These are phyloP conservation scores for Nephrotoma appendiculata DNA, from an alignment of 2,888 invertebrate genomes.

Conservation along the genomic window DNA sequence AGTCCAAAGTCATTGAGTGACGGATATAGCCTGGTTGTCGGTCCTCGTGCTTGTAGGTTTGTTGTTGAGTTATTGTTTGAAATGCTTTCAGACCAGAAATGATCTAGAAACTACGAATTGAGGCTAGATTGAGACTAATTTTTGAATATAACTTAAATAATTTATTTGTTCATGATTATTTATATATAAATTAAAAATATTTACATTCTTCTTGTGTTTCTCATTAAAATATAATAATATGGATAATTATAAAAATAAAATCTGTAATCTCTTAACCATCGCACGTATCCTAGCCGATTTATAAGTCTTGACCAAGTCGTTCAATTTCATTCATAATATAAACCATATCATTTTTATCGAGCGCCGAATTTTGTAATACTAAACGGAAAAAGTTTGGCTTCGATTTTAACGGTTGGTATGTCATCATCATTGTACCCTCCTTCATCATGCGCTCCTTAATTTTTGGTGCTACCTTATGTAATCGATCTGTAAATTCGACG, in stretches of 20 bases:
- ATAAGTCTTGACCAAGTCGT: constrained; percentile 59
- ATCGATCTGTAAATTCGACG: constrained; percentile 43
- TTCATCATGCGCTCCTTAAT: constrained; percentile 94
- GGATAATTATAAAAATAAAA: neutral
- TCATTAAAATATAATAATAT: neutral
- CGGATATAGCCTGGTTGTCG: too few species aligned
- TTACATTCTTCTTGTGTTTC: neutral
- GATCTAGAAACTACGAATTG: neutral
- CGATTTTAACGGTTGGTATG: constrained; percentile 78
- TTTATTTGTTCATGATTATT: neutral
- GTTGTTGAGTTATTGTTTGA: too few species aligned
- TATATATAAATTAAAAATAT: neutral
- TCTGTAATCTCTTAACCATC: neutral
- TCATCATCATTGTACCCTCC: constrained; percentile 89
- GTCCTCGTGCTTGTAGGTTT: too few species aligned
- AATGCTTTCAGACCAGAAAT: too few species aligned
- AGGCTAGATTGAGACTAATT: neutral
- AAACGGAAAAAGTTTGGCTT: constrained; percentile 91
- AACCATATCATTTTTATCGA: constrained; percentile 69
- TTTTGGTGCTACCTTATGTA: constrained; percentile 76
- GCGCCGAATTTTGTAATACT: constrained; percentile 80
- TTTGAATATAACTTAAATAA: neutral
- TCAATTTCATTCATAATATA: constrained; percentile 82
- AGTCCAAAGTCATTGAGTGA: too few species aligned
- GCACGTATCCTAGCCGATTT: constrained; percentile 11